Conservation (phyloP, 2,797 vertebrate genomes). For the Cossypha polioptera region DNA sequence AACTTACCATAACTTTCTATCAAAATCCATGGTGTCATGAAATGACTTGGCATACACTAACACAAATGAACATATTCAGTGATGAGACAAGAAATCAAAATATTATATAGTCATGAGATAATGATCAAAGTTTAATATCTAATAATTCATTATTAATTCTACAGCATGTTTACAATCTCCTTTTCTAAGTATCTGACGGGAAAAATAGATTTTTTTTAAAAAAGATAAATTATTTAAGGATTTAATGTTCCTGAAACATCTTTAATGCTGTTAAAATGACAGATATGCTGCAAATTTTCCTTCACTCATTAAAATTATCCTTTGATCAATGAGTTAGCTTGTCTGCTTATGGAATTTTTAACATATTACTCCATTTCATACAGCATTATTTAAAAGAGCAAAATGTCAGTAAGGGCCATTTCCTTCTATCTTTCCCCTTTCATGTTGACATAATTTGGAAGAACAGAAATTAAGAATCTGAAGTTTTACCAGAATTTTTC, state of each 20-base stretch:
- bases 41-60: not conserved
- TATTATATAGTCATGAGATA: not conserved
- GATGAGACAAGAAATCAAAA: not conserved
- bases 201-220: not conserved
- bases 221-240: not conserved
- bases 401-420: not conserved
- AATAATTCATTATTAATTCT: not conserved
- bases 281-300: not conserved
- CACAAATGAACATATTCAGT: not conserved
- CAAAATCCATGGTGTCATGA: not conserved
- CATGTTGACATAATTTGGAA: not conserved
- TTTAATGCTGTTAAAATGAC: not conserved
- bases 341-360: not conserved
- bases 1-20: not conserved
- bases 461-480: not conserved
- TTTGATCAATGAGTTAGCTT: not conserved
- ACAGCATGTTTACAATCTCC: not conserved
- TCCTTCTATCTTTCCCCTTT: not conserved
- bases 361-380: not conserved
- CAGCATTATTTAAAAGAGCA: not conserved
- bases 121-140: not conserved
- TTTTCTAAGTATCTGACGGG: not conserved
- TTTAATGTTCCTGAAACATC: not conserved
- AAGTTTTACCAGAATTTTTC: not conserved
- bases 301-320: not conserved